Base-by-base conservation (phyloP, 2,113 vertebrate genomes). In the Nesogale talazaci region DNA sequence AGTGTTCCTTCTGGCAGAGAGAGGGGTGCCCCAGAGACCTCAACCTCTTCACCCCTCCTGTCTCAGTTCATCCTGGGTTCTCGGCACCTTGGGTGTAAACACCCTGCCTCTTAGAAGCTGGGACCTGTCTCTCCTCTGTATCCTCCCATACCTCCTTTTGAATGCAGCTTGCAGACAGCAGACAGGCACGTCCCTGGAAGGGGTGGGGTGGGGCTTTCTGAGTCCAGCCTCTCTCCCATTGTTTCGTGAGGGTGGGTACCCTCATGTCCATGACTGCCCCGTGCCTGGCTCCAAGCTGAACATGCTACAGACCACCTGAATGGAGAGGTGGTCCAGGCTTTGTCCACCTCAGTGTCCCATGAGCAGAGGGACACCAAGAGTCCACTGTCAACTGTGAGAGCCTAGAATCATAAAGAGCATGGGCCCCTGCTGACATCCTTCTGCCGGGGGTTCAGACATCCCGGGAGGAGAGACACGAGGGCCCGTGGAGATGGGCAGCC, bases 401-500 rank as follows among this genome's bases (percentile, higher is more conserved):
- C 27, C 72, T 27, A 1, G 19, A 38, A 63, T 25, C 40, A 52
- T 15, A 10, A 27, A 79, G 9, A 22, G 40, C 29, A 29, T 19
- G 56, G n/a, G n/a, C 40, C n/a, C 14, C 59, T 31, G 61, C 2
- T 23, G 29, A 27, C 69, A 9, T 9, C 86, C 34, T 17, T 31
- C 76, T 59, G n/a, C 31, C 22, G 20, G 27, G 27, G 1, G 42
- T 40, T 77, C 81, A 65, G n/a, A 34, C 4, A 3, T 34, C 14
- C 29, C 14, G 12, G 1, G 65, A 42, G 40, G 40, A 67, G n/a
- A 19, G 25, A 25, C 1, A 12, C 19, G 74, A 34, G 10, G 83
- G 78, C 59, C 29, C 10, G 20, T 0, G 9, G 12, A 46, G 19
- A 29, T 36, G 27, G n/a, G 0, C 0, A n/a, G 1, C 29, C 46